Percentiles rank a stretch among this genome's conserved stretches.
phyloP scores from a whole-genome alignment of 2,113 vertebrate species.

The Tringa solitaria region DNA sequence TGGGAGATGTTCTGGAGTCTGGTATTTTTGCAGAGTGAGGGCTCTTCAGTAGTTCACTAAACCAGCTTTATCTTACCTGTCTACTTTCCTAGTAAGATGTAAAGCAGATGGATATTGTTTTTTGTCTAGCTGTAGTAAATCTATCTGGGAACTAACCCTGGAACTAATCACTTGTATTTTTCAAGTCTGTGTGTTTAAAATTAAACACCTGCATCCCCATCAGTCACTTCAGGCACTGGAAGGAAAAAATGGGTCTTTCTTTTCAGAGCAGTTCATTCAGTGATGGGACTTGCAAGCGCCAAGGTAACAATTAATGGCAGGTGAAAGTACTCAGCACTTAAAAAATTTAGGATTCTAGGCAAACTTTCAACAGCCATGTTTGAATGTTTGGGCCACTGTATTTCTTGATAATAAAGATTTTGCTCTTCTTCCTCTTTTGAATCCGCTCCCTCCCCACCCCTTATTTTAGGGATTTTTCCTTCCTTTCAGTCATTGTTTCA shows the following conservation, averaged over 20 bases:
- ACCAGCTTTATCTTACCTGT: not conserved
- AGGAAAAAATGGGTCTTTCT: not conserved
- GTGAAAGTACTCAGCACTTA: not conserved
- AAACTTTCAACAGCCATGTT: not conserved
- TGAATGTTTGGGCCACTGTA: not conserved
- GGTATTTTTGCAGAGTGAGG: not conserved
- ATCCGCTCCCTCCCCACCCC: not conserved
- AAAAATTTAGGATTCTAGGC: not conserved
- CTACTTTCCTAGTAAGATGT: not conserved
- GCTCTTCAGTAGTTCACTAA: not conserved
- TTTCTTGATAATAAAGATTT: not conserved
- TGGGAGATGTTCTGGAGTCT: not conserved
- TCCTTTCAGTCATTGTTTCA: not conserved
- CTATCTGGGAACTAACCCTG: not conserved
- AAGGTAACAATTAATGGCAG: not conserved
- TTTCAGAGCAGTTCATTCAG: slow-evolving; percentile 2
- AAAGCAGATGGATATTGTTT: slow-evolving; percentile 4
- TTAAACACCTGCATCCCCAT: not conserved
- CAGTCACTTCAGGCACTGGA: not conserved
- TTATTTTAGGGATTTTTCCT: not conserved
- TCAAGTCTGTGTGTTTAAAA: slow-evolving; percentile 2
- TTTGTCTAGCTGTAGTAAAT: not conserved
- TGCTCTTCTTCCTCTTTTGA: not conserved
- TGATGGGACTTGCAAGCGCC: not conserved
- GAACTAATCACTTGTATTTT: slow-evolving; percentile 43